Evolutionary conservation across 2,113 vertebrate species (phyloP), one percentile per base, ranked within the genome.

Genomic region (Promerops cafer): DNA sequence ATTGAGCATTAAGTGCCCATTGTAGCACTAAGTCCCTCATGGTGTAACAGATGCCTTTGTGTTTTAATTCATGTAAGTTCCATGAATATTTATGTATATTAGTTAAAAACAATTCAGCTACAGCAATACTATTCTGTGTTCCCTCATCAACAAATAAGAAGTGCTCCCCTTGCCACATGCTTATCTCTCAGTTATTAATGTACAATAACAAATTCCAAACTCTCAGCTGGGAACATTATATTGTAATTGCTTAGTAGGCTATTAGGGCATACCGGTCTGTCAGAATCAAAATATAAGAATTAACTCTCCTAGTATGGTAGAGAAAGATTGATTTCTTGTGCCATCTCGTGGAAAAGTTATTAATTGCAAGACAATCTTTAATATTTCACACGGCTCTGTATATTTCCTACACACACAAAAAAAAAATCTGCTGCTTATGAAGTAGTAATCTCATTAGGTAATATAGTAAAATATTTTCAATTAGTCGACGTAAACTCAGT

Each of bases 61-160:
- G 91, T 89, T 93, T 96, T 96, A 97, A 95, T 95, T 96, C 93
- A 92, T 93, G 57, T 49, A 60, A 84, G 53, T 83, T 57, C 49
- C 65, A 94, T 96, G 93, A 95, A 96, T 97, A 96, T 93, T 94
- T 93, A 97, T 93, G 23, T 45, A 72, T 83, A 83, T 93, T 95
- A 92, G 66, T 92, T 83, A 63, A 95, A 95, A 96, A 86, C 61
- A 87, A 85, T 83, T 91, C 78, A 93, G 83, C 47, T 92, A 76
- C 45, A 60, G 70, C 79, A 89, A 89, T 53, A 83, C 63, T 78
- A 42, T 69, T 93, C 35, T 90, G 23, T 79, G 75, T 70, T 91
- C 83, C 50, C 59, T 60, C 90, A 50, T 93, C 83, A 93, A 96
- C 68, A 97, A 92, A 84, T 64, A 80, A 71, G 60, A 89, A 90